A percentile compares a stretch with the other conserved stretches of the same genome.
These are phyloP conservation scores for Notamacropus eugenii DNA, from an alignment of 2,797 vertebrate species.

Conservation along the genomic window DNA sequence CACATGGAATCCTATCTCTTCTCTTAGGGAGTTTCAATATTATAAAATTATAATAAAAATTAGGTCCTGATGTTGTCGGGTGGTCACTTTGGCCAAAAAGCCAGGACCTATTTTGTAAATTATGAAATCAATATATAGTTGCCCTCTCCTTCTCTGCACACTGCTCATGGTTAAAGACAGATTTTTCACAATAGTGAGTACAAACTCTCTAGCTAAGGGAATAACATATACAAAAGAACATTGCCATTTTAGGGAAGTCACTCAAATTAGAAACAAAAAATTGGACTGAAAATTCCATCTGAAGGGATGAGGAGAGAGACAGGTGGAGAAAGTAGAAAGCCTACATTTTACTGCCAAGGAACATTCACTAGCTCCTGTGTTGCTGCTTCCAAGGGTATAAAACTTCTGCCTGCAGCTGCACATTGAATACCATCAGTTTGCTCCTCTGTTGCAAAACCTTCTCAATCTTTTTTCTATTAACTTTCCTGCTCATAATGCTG, in stretches of 20 bases:
- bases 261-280: background rate
- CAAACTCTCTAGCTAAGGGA: background rate
- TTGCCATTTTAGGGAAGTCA: background rate
- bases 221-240: background rate
- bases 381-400: background rate
- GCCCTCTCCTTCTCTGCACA: background rate
- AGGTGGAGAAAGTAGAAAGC: background rate
- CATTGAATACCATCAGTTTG: background rate
- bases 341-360: background rate
- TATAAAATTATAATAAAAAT: background rate
- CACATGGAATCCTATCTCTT: background rate
- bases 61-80: background rate
- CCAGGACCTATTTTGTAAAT: background rate
- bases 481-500: background rate
- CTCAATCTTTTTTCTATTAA: background rate
- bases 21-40: background rate
- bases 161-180: background rate
- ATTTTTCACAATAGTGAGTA: background rate
- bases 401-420: background rate
- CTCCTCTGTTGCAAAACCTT: background rate
- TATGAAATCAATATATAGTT: background rate
- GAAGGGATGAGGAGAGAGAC: background rate
- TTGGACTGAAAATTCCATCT: background rate
- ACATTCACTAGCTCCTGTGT: background rate
- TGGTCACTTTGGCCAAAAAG: background rate